Base-by-base conservation (phyloP, 92 coral and sea anemone species). In the Zoanthus gigantus region DNA sequence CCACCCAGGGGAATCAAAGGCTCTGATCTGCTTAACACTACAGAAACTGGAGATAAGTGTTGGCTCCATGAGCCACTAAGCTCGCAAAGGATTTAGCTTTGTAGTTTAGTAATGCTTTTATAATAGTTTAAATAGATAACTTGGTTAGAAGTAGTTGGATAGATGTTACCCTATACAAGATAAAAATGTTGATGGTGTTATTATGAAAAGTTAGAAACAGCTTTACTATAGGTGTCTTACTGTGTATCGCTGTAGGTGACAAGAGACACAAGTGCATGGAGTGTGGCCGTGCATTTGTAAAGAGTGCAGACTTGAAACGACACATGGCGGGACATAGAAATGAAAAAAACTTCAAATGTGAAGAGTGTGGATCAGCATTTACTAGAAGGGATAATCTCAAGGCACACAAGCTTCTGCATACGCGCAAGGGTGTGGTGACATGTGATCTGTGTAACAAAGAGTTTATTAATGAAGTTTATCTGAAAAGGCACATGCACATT, bases 261-360 rank as follows among this genome's bases (percentile, higher is more conserved):
- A 94, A 91, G 87, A 87, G 98, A 50, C 98, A 94, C 93, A 94
- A 94, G 90, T 94, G 98, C 18, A 68, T 90, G 31, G 86, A 71
- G 72, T 94, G 98, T 72, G 95, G 50, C 80, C 92, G 94, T 37
- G 98, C 98, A 30, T 94, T 94, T 93, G 98, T 94, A 0, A 94
- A 94, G 87, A 94, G 98, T 87, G 98, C 98, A 50, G 98, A 94
- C 84, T 95, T 94, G 32, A 94, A 94, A 77, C 98, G 98, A 1
- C 98, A 94, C 76, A 86, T 94, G 89, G 98, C 98, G 56, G 98
- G 94, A 32, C 98, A 94, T 87, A 86, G 87, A 80, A 94, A 94
- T 71, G 98, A 94, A 52, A 94, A 94, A 91, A 94, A 93, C 74
- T 94, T 75, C 86, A 92, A 90, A 34, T 94, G 98, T 73, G 92